A percentile compares a stretch with the other conserved stretches of the same genome.
phyloP scores from a whole-genome alignment of 2,888 invertebrate species.

The Caenorhabditis plicata region DNA sequence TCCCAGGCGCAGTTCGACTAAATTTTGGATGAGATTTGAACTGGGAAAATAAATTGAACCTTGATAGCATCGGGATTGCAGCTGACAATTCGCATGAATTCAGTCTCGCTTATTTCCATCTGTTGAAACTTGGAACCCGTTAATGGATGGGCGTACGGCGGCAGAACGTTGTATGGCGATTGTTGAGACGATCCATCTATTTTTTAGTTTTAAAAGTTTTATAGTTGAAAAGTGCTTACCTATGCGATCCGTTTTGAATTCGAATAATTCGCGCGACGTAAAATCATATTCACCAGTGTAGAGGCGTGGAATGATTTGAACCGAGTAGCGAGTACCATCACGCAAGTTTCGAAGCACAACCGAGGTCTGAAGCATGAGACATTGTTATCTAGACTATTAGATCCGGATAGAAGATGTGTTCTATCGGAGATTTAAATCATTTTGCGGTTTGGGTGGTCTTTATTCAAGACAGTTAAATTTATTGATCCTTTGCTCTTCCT shows the following conservation, averaged over 20 bases:
- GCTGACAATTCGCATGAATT: conserved; percentile 47
- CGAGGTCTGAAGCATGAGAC: conserved; percentile 57
- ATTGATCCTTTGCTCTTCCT: no score
- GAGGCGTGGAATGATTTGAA: conserved; percentile 55
- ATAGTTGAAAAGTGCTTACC: conserved; percentile 8
- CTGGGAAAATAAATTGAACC: conserved; percentile 7
- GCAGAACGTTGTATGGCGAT: conserved; percentile 4
- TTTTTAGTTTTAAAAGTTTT: background rate
- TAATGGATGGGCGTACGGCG: conserved; percentile 8
- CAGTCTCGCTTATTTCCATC: conserved; percentile 29
- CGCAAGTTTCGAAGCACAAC: conserved; percentile 43
- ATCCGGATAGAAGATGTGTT: no score
- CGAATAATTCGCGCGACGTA: conserved; percentile 46
- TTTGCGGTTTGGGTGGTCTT: no score
- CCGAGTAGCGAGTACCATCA: conserved; percentile 50
- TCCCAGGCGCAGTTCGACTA: conserved; percentile 50
- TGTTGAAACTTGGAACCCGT: conserved; percentile 32
- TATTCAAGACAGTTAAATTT: no score
- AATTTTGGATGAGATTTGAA: conserved; percentile 1
- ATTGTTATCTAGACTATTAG: no score
- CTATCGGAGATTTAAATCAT: no score
- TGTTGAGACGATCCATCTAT: conserved; percentile 3
- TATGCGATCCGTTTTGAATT: conserved; percentile 49
- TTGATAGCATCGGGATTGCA: conserved; percentile 54
- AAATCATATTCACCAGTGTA: conserved; percentile 52